A percentile compares a stretch with the other conserved stretches of the same genome.
Evolutionary conservation across 2,113 vertebrate species (phyloP).

Genomic region (Echinops telfairi): DNA sequence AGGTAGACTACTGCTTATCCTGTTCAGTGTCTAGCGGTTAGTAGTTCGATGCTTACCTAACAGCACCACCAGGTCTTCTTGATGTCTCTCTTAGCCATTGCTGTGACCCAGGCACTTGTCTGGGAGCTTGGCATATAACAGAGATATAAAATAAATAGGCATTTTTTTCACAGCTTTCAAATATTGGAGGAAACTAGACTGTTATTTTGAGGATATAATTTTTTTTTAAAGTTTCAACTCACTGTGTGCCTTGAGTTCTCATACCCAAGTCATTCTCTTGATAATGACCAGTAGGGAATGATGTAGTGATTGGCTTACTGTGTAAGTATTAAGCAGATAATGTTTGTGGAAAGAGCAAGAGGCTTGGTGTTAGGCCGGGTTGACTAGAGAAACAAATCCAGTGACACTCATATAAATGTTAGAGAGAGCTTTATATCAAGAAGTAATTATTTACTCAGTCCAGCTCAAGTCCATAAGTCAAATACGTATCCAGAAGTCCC

Average conservation of each 20-base stretch:
- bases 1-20: no score
- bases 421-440: no score
- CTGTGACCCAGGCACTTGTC: neutral
- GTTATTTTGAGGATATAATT: neutral
- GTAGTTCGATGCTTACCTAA: no score
- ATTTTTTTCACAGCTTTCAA: neutral
- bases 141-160: neutral
- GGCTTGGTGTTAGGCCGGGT: neutral
- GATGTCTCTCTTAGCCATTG: neutral
- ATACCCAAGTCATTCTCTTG: neutral
- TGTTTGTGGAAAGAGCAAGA: neutral
- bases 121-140: neutral
- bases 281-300: neutral
- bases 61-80: no score
- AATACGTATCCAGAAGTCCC: no score
- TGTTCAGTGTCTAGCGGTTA: no score
- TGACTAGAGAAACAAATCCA: no score
- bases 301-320: neutral
- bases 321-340: neutral
- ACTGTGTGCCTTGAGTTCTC: neutral
- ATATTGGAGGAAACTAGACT: neutral
- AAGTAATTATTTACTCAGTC: no score
- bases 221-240: neutral
- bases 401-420: no score
- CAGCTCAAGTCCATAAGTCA: no score